phyloP scores from a whole-genome alignment of 2,113 vertebrate species.

The Macquaria ambigua region DNA sequence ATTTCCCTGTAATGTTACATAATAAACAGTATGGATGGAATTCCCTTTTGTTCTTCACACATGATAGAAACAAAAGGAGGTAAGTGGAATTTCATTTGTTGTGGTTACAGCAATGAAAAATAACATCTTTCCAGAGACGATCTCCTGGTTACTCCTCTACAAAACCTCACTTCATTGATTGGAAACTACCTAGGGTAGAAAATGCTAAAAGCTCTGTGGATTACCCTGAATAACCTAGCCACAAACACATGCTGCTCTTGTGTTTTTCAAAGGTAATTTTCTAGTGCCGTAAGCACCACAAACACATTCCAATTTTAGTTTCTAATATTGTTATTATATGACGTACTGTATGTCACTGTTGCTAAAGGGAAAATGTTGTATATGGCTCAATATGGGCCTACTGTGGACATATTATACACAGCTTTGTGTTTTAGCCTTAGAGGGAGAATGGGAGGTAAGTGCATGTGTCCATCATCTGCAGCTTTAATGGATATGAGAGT shows the following conservation, averaged over 20 bases:
- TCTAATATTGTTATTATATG: neutral
- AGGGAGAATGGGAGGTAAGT: neutral
- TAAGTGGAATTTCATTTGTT: neutral
- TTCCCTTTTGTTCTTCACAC: neutral
- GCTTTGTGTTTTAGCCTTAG: neutral
- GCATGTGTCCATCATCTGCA: conserved; percentile 23
- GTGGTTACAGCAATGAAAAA: neutral
- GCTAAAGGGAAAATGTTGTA: conserved; percentile 1
- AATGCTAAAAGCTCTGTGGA: neutral
- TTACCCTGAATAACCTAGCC: conserved; percentile 2
- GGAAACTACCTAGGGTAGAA: neutral
- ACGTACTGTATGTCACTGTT: neutral
- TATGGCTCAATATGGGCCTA: neutral
- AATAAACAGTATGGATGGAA: neutral
- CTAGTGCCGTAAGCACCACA: neutral
- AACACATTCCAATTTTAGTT: neutral
- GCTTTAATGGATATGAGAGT: conserved; percentile 30
- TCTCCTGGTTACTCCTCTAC: neutral
- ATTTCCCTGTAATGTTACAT: neutral
- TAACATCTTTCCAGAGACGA: neutral
- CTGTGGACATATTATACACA: neutral
- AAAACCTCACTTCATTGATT: neutral
- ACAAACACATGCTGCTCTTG: neutral
- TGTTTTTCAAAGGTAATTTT: neutral
- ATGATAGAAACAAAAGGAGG: neutral